Evolutionary conservation across 2,797 vertebrate species (phyloP), one percentile per base, ranked within the genome.

Genomic region (Acanthurus leucopareius): DNA sequence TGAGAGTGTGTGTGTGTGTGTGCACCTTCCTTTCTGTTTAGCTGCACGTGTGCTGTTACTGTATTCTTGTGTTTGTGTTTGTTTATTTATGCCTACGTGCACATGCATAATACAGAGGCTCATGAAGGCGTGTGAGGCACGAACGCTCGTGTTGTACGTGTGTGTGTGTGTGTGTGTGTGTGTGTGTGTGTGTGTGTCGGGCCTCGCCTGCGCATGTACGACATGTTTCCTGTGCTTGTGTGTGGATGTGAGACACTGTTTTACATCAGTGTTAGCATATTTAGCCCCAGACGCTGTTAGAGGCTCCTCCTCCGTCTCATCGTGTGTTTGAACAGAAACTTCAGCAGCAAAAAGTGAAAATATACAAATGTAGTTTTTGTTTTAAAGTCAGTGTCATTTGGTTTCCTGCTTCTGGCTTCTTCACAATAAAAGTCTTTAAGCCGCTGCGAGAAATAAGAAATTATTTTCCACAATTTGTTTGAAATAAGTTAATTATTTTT

Each of bases 101-200:
- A 87, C 83, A 92, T 88, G 89, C 88, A 92, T 92, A 91, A 89
- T 84, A 89, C 77, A 88, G 78, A 42, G 75, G 80, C 53, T 62
- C 70, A 4, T 69, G 73, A 81, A 28, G 73, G 82, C 63, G 72
- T 63, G 65, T 81, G 73, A 63, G 66, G n/a, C n/a, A n/a, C n/a
- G n/a, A n/a, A n/a, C n/a, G n/a, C n/a, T n/a, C n/a, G n/a, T n/a
- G n/a, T n/a, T 75, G 61, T 68, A 44, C 58, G 62, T 48, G 54
- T 65, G 72, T 62, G 64, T 81, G 72, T 65, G 66, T 75, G 60
- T 67, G 51, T 62, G 63, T 49, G 56, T 78, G 69, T 69, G 67
- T 82, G 66, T 64, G 68, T n/a, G n/a, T n/a, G n/a, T n/a, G n/a
- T n/a, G n/a, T n/a, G n/a, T n/a, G n/a, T n/a, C n/a, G n/a, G n/a